Evolutionary conservation across 2,113 vertebrate genomes (phyloP), one percentile per base, ranked within the genome.

Genomic region (Oncorhynchus masou): DNA sequence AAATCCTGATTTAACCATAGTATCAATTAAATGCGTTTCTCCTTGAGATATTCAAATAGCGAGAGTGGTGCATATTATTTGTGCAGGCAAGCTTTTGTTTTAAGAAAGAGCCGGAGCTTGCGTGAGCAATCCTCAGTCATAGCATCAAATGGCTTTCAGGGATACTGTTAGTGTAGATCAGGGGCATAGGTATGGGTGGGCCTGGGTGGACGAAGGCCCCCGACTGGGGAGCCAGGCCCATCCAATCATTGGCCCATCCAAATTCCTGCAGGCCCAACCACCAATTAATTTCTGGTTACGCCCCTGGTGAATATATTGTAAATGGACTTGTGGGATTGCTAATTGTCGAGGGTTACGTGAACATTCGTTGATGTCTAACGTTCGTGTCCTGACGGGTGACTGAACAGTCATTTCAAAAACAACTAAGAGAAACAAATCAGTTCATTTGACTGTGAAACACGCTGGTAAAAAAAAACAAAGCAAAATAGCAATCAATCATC

Each of bases 101-200:
- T 74, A 65, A 39, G 34, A 74, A n/a, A n/a, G 19, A 67, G 16
- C 29, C 15, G 2, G 31, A 39, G 31, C 19, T 39, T 16, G 22
- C 22, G 60, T 2, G n/a, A 19, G 54, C 27, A 68, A 68, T 68
- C 31, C 31, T 45, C 31, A 20, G 31, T 71, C 25, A 59, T 64
- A 48, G 60, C 59, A 78, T 54, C 5, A 73, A 68, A 81, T 62
- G 48, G 70, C 71, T 78, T 71, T 71, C 57, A 70, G 71, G 77
- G 66, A 45, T n/a, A 78, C 68, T 64, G 27, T 68, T 25, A 16
- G 25, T 13, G 25, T 29, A 13, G 25, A 66, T 29, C 13, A 27
- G 13, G 22, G 64, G 39, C 39, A 45, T 45, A 45, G 39, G 9
- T 9, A 45, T 45, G 39, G 9, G 8, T 45, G 39, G 39, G 39